phyloP scores from a whole-genome alignment of 2,797 vertebrate genomes.

The Sitta carolinensis region DNA sequence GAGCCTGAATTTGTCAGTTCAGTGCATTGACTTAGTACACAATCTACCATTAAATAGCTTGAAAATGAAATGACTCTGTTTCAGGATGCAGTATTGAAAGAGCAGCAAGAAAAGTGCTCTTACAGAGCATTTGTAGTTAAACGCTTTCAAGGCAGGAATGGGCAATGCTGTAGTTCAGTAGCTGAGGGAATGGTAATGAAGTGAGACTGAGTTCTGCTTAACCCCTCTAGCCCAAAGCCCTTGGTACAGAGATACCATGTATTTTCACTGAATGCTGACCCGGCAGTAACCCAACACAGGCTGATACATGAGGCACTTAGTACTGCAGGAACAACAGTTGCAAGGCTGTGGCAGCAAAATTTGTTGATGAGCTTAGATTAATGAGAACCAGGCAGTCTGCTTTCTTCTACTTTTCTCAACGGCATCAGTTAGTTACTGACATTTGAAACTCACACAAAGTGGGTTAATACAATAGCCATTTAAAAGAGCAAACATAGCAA shows the following conservation, averaged over 20 bases:
- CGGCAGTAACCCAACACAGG: neutral
- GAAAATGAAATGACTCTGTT: neutral
- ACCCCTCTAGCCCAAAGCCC: neutral
- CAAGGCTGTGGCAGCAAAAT: neutral
- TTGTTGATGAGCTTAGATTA: neutral
- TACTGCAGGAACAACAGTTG: neutral
- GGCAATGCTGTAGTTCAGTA: neutral
- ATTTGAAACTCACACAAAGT: slow-evolving; percentile 25
- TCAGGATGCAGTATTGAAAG: neutral
- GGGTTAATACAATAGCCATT: slow-evolving; percentile 42
- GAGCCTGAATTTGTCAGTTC: neutral
- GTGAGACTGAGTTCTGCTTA: neutral
- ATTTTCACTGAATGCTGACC: neutral
- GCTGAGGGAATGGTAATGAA: neutral
- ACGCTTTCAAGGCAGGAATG: neutral
- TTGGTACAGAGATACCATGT: neutral
- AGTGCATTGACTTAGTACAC: neutral
- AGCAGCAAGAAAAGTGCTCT: neutral
- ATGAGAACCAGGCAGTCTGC: neutral
- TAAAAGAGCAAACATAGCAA: slow-evolving; percentile 53
- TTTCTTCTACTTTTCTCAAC: neutral
- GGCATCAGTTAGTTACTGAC: neutral
- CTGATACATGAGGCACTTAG: neutral
- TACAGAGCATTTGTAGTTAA: neutral
- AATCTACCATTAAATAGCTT: neutral